Conservation (phyloP, 2,797 vertebrate genomes). For the Dicrostonyx torquatus region DNA sequence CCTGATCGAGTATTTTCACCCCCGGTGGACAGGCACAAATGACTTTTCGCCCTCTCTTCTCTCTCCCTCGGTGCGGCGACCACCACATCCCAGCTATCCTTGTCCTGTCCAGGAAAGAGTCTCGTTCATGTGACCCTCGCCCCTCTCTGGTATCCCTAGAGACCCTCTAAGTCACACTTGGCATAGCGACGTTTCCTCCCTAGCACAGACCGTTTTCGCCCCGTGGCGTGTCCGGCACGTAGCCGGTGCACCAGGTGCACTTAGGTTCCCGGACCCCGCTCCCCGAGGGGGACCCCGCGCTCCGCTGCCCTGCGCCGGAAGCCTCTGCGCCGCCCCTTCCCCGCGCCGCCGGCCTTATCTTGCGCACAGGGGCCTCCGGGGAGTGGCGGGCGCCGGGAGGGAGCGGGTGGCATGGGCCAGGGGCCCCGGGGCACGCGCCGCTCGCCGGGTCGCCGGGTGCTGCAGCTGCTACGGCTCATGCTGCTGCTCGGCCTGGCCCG, state of each 20-base stretch:
- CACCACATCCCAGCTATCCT: neutral
- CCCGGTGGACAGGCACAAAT: neutral
- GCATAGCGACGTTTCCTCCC: neutral
- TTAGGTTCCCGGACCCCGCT: neutral
- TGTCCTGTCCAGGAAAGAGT: neutral
- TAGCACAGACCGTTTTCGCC: no score
- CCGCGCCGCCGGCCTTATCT: conserved; percentile 21
- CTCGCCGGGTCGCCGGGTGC: conserved; percentile 21
- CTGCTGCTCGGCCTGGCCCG: conserved; percentile 52
- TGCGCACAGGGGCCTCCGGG: neutral
- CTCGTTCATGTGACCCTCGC: neutral
- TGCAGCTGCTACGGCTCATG: conserved; percentile 48
- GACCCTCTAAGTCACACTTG: neutral
- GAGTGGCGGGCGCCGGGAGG: conserved; percentile 36
- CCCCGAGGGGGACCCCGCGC: neutral
- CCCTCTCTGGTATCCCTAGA: neutral
- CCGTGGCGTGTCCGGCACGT: neutral
- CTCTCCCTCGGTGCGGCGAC: neutral
- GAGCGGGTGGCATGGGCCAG: conserved; percentile 47
- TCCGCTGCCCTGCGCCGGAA: conserved; percentile 64
- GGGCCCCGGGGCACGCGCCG: conserved; percentile 3
- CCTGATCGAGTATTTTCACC: neutral
- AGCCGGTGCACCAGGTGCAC: neutral
- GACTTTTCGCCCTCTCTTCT: neutral
- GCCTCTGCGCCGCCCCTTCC: conserved; percentile 52